Base-by-base conservation (phyloP, 1,140 invertebrate genomes). In the Nixonia krombeini region DNA sequence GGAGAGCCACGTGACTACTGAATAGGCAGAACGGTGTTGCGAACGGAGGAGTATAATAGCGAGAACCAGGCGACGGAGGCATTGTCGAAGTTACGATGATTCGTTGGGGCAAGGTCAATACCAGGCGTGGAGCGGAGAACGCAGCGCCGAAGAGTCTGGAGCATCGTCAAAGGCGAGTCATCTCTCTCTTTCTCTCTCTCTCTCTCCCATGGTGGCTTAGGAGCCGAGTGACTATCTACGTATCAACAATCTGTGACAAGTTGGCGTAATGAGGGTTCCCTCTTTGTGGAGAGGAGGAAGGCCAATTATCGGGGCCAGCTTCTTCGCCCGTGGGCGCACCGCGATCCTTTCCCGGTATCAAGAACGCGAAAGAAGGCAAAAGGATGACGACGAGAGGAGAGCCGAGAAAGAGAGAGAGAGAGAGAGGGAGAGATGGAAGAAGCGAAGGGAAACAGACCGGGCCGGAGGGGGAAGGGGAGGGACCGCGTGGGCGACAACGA, bases 221-320 rank as follows among this genome's bases (percentile, higher is more conserved):
- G 21, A 21, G 18, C 25, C 55, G 63, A 70, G 61, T 31, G 70
- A 62, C 67, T 77, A 79, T 76, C 74, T 72, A 59, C 67, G 70
- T 74, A 76, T 80, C 74, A 61, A 72, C 55, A 72, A 78, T 78
- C 75, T 74, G 72, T 76, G 75, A 80, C 76, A 78, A 78, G 75
- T 80, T 80, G 73, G 76, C 73, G 74, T 80, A 78, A 80, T 76
- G 78, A 80, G 76, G 78, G 66, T 65, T 74, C 62, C 73, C 64
- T 72, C 73, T 75, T 75, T 73, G 70, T 70, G 57, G 52, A 72
- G 63, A 68, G 50, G 65, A 56, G 59, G 57, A 70, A 72, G 66
- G 66, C 71, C 75, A 77, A 79, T 79, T 79, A 76, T 76, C 65
- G 66, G 52, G 49, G 61, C 55, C 65, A 71, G 58, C 62, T 70